Base-by-base conservation (phyloP, 2,113 vertebrate genomes). In the Martes martes region DNA sequence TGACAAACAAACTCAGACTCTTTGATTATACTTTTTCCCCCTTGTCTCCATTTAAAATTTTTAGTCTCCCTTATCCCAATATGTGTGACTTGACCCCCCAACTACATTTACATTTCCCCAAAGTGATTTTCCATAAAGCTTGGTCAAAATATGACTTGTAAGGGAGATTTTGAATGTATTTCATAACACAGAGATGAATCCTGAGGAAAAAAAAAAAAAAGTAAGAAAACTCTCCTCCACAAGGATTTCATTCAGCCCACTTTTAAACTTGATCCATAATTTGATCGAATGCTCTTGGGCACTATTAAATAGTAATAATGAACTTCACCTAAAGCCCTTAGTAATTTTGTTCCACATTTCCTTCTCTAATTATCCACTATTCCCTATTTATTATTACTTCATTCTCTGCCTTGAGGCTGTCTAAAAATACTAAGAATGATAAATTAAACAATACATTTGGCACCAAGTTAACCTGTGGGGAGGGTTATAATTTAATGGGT, bases 321-420 rank as follows among this genome's bases (percentile, higher is more conserved):
- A 99, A 99, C 98, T 99, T 99, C 99, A 99, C 99, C 99, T 98
- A 99, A 99, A 99, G 99, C 99, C 98, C 99, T 99, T 98, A 99
- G 98, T 99, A 99, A 99, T 99, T 99, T 99, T 98, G 98, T 98
- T 99, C 98, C 98, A 99, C 98, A 98, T 99, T 99, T 99, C 98
- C 98, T 99, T 98, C 98, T 98, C 98, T 99, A 99, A 99, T 99
- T 99, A 99, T 98, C 98, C 98, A 98, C 98, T 98, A 99, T 99
- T 99, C 98, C 98, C 99, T 99, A 99, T 99, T 99, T 99, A 99
- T 99, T 99, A 99, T 98, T 98, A 98, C 98, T 99, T 98, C 98
- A 98, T 98, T 99, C 98, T 87, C 95, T 99, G 98, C 99, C 99
- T 99, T 98, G 95, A 98, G 99, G 99, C 98, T 94, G 71, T 98